Evolutionary conservation across 2,113 vertebrate species (phyloP).

Genomic region (Oryzias celebensis): DNA sequence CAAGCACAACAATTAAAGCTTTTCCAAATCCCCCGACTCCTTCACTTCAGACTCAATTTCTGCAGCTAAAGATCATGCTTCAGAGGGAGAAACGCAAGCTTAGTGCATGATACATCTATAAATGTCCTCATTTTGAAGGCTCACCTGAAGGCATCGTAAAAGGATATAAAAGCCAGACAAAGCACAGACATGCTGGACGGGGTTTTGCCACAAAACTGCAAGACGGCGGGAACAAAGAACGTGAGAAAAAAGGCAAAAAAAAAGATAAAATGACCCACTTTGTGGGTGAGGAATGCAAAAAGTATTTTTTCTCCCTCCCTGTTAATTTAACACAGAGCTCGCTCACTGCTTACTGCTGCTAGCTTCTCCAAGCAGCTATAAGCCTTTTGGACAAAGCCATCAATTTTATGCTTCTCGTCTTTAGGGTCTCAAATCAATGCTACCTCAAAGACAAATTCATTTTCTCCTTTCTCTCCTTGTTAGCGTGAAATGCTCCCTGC

Average conservation of each 20-base stretch:
- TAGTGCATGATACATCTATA: constrained; percentile 51
- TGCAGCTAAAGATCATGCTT: constrained; percentile 31
- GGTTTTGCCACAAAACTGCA: constrained; percentile 38
- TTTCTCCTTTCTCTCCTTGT: constrained; percentile 63
- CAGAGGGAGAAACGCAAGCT: constrained; percentile 50
- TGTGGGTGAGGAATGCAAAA: constrained; percentile 9
- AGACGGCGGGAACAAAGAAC: neutral
- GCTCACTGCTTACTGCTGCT: constrained; percentile 26
- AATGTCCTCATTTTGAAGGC: constrained; percentile 48
- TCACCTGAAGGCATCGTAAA: constrained; percentile 51
- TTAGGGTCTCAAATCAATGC: constrained; percentile 66
- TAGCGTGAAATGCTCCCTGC: constrained; percentile 57
- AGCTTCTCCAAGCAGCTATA: constrained; percentile 18
- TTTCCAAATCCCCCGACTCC: constrained; percentile 39
- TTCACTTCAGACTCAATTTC: constrained; percentile 37
- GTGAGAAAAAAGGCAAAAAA: constrained; percentile 1
- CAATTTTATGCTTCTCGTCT: constrained; percentile 58
- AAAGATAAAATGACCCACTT: constrained; percentile 2
- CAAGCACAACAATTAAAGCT: constrained; percentile 46
- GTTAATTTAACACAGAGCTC: constrained; percentile 14
- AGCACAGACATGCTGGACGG: constrained; percentile 28
- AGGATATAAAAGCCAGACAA: constrained; percentile 42
- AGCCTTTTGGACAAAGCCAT: constrained; percentile 55
- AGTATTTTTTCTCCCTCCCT: neutral
- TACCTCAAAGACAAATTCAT: constrained; percentile 68